Conservation (phyloP, 2,888 invertebrate species). For the Heliconius charithonia region DNA sequence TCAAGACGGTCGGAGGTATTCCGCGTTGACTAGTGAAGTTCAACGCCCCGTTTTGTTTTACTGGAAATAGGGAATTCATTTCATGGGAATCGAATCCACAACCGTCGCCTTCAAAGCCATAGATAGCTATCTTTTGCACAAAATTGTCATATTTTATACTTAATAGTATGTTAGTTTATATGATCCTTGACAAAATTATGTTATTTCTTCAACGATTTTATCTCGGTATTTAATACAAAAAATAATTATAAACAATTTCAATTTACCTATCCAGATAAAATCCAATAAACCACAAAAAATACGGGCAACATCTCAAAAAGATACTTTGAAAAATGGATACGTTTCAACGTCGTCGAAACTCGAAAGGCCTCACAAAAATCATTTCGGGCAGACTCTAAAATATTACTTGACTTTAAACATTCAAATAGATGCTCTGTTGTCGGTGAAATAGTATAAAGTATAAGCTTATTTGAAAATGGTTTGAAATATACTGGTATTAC, state of each 20-base stretch:
- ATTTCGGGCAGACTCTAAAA: slow-evolving; percentile 61
- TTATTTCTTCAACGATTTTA: no score
- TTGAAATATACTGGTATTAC: slow-evolving; percentile 42
- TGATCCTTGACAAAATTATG: no score
- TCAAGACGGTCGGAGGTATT: not conserved
- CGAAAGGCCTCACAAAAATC: slow-evolving; percentile 63
- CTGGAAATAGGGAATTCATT: no score
- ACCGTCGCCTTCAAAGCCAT: no score
- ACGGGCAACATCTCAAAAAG: slow-evolving; percentile 47
- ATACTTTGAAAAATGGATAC: slow-evolving; percentile 73
- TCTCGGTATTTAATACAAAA: no score
- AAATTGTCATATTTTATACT: no score
- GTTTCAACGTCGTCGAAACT: slow-evolving; percentile 54
- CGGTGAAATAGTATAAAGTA: slow-evolving; percentile 38
- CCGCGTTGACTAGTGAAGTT: not conserved
- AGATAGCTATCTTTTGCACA: no score
- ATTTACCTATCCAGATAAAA: slow-evolving; percentile 37
- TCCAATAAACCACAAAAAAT: slow-evolving; percentile 50
- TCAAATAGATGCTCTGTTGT: slow-evolving; percentile 48
- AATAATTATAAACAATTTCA: no score
- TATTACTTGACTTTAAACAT: slow-evolving; percentile 56
- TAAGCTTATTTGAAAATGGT: slow-evolving; percentile 45
- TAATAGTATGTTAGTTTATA: no score
- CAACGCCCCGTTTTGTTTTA: not conserved
- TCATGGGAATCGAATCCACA: no score